Percentiles rank a stretch among this genome's conserved stretches.
These are phyloP conservation scores for Syncerus caffer DNA, from an alignment of 2,797 vertebrate species.

Conservation along the genomic window DNA sequence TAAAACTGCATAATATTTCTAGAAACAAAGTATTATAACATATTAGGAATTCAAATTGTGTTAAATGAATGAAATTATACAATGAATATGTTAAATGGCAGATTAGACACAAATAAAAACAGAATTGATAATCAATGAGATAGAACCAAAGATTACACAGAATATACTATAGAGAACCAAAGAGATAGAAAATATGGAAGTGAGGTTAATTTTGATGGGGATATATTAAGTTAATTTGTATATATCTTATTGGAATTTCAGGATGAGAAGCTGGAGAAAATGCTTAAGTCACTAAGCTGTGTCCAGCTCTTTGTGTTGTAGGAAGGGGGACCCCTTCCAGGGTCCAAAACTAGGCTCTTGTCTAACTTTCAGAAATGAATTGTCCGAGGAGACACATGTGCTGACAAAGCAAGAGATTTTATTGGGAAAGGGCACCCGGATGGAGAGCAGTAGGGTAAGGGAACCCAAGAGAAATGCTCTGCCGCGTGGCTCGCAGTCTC, in stretches of 20 bases:
- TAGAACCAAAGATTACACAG: not conserved
- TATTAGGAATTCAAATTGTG: not conserved
- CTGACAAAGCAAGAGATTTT: no score
- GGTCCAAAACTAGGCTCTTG: no score
- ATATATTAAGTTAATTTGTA: not conserved
- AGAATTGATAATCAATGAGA: not conserved
- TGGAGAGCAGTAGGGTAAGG: no score
- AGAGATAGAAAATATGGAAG: not conserved
- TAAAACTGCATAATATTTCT: not conserved
- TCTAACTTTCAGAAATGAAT: no score
- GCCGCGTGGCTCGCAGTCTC: no score
- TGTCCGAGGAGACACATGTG: no score
- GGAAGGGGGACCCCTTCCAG: no score
- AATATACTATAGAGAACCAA: not conserved
- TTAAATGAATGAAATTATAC: not conserved
- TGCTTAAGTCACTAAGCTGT: not conserved
- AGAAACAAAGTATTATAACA: not conserved
- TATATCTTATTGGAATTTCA: not conserved
- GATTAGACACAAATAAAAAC: not conserved
- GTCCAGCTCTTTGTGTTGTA: no score
- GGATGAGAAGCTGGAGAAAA: not conserved
- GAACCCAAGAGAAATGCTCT: no score
- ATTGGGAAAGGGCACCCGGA: no score
- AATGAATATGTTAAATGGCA: not conserved
- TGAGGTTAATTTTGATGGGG: not conserved